Base-by-base conservation (phyloP, 2,113 vertebrate species). In the Indicator indicator region DNA sequence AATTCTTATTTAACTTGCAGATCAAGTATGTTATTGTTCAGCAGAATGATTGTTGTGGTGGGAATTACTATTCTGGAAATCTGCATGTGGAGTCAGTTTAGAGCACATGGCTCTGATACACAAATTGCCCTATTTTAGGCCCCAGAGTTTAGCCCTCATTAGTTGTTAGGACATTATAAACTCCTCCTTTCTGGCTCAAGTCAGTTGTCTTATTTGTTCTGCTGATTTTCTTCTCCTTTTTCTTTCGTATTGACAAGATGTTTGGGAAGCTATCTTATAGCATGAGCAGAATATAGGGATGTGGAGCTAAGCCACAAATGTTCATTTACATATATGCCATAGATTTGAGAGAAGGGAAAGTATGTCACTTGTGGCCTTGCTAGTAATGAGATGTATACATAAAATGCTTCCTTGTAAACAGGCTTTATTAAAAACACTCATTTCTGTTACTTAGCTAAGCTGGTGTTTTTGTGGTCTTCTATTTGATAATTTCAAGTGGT, bases 61-160 rank as follows among this genome's bases (percentile, higher is more conserved):
- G 40, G 28, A 87, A 65, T 75, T 15, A 3, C 52, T 74, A 0
- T 82, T 92, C 87, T 84, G 54, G 68, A 90, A 89, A 63, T 92
- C 64, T 89, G 44, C 59, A 11, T 82, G 59, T 91, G 71, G 62
- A 86, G 65, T 81, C 69, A 84, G n/a, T 90, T 88, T 74, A 77
- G 56, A 94, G 69, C 87, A 84, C 44, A 33, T 93, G 84, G 67
- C 71, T 96, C 91, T 85, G 40, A 54, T 94, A 85, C 14, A 73
- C 44, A 48, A 54, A 30, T 63, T 85, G 21, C 55, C 68, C 67
- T 85, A 6, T 62, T 95, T 78, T 79, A 85, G 78, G 92, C 71
- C 93, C 21, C 82, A 42, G 33, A 76, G 55, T 89, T 95, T 80
- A 56, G 78, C 79, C 50, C 42, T 92, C 62, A 8, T 82, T 83